Evolutionary conservation across 2,113 vertebrate genomes (phyloP), one percentile per base, ranked within the genome.

Genomic region (Pavo muticus): DNA sequence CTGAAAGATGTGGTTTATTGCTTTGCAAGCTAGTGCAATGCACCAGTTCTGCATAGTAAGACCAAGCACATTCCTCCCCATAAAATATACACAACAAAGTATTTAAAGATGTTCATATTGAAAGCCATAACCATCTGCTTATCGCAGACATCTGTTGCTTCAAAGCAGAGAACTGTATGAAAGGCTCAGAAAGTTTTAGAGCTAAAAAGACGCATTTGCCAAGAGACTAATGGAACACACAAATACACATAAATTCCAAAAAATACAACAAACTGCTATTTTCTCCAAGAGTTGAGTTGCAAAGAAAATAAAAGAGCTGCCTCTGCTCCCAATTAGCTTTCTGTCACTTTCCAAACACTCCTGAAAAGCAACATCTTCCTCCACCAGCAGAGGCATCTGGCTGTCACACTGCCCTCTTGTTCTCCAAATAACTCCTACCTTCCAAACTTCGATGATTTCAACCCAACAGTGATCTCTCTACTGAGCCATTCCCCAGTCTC

Each of bases 141-240:
- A 94, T 94, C n/a, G 5, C 27, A 80, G 84, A 91, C 94, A 95
- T 88, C 92, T 96, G 95, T 91, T 91, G 76, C 88, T 95, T 96
- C 89, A 93, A 95, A 97, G 86, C 27, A 70, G 88, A 39, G 71
- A 64, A 78, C 76, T 83, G 80, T 94, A 92, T 89, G 89, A 93
- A 82, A 92, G 45, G 30, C 84, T 97, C 76, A 72, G 79, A 94
- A 87, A 84, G 60, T 82, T 84, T 95, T 63, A 90, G 52, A 78
- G 39, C 79, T 94, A 73, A 92, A 91, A 95, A 93, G 45, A 87
- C 57, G 59, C 24, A 52, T 57, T 86, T 93, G 64, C 79, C 72
- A 86, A 84, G 85, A 87, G 84, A 79, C 74, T 93, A 91, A 91
- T 69, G 71, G 87, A 95, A 81, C 63, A 61, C 42, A 52, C 65